phyloP scores from a whole-genome alignment of 2,797 vertebrate genomes.

The Gadopsis marmoratus region DNA sequence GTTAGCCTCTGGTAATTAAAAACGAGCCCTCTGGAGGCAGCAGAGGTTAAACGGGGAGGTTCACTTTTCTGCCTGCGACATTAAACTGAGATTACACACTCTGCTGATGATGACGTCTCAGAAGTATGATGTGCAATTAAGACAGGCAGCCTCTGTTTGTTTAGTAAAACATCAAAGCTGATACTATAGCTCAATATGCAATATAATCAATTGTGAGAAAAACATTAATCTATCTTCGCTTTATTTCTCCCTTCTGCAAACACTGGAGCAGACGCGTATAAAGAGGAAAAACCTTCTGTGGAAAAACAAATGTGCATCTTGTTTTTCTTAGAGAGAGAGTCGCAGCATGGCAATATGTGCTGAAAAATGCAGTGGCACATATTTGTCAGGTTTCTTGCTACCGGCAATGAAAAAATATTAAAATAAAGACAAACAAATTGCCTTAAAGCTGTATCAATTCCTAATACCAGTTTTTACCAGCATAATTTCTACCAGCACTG shows the following conservation, averaged over 20 bases:
- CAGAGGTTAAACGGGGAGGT: slow-evolving; percentile 89
- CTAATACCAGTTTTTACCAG: not conserved
- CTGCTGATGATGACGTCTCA: slow-evolving; percentile 71
- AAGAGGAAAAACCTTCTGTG: slow-evolving; percentile 33
- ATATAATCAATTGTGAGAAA: slow-evolving; percentile 19
- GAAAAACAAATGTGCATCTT: slow-evolving; percentile 56
- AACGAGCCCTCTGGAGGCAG: slow-evolving; percentile 88
- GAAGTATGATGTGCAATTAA: slow-evolving; percentile 47
- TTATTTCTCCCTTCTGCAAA: slow-evolving; percentile 6
- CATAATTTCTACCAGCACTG: too few relatives aligned
- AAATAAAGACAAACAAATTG: slow-evolving; percentile 14
- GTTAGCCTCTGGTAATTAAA: slow-evolving; percentile 95
- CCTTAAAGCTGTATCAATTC: slow-evolving; percentile 5
- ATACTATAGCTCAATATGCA: slow-evolving; percentile 1
- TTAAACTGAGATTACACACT: slow-evolving; percentile 81
- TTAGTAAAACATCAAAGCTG: slow-evolving; percentile 39
- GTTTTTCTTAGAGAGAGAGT: slow-evolving; percentile 58
- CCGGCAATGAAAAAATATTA: slow-evolving; percentile 52
- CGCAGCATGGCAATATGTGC: slow-evolving; percentile 64
- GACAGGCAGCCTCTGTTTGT: slow-evolving; percentile 34
- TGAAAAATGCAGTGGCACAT: slow-evolving; percentile 73
- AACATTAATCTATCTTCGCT: not conserved
- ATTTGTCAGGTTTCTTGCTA: slow-evolving; percentile 68
- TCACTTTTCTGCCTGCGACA: slow-evolving; percentile 81
- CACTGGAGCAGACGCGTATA: slow-evolving; percentile 8